Evolutionary conservation across 2,888 invertebrate species (phyloP).

Genomic region (Theristus sp.): DNA sequence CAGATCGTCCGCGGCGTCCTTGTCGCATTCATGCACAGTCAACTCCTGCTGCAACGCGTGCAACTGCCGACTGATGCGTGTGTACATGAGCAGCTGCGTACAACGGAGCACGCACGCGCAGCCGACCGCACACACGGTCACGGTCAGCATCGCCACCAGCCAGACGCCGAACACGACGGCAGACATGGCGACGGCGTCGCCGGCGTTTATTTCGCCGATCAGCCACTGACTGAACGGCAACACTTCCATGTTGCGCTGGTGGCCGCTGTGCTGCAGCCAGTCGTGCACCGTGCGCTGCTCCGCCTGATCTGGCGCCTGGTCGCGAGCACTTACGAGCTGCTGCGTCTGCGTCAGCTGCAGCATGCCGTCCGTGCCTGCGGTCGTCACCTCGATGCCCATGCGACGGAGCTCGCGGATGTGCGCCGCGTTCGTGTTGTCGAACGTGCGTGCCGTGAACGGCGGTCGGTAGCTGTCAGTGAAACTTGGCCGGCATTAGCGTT

Average conservation of each 20-base stretch:
- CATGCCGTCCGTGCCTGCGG: constrained; percentile 67
- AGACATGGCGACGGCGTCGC: constrained; percentile 10
- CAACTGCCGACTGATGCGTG: too few relatives aligned
- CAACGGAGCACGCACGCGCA: neutral
- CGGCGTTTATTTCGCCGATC: neutral
- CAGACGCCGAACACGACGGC: constrained; percentile 12
- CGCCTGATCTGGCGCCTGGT: neutral
- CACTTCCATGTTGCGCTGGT: neutral
- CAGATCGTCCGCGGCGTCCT: too few relatives aligned
- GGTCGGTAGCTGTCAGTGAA: neutral
- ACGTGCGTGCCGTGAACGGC: constrained; percentile 32
- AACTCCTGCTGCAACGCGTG: too few relatives aligned
- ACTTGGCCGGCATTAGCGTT: too few relatives aligned
- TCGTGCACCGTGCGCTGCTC: neutral
- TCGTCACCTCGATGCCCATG: constrained; percentile 74
- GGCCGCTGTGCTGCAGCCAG: neutral
- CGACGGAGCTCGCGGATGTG: constrained; percentile 66
- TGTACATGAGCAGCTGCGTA: neutral
- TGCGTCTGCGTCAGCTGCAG: constrained; percentile 65
- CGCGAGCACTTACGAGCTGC: constrained; percentile 50
- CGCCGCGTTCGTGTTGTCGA: constrained; percentile 58
- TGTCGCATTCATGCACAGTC: too few relatives aligned
- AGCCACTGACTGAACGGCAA: neutral
- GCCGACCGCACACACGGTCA: constrained; percentile 5
- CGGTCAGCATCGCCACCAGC: constrained; percentile 9